Evolutionary conservation across 1,140 invertebrate genomes (phyloP), one percentile per base, ranked within the genome.

Genomic region (Platorchestia sp.): DNA sequence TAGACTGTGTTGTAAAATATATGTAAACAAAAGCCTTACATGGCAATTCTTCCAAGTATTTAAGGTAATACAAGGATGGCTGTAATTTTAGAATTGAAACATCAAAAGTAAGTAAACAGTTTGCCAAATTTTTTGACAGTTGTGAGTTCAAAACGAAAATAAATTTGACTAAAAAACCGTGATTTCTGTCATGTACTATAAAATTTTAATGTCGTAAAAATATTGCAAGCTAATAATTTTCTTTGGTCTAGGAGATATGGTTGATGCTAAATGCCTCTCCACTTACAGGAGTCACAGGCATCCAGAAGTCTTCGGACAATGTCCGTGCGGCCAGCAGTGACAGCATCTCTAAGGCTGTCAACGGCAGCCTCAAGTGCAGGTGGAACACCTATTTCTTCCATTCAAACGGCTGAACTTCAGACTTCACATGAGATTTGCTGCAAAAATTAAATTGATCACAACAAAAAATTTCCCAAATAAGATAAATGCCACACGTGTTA

Each of bases 241-340:
- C n/a, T n/a, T n/a, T n/a, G n/a, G 59, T 75, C 36, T 14, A 27
- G 3, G 36, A 75, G 14, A 22, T 36, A 75, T 75, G 59, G 59
- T 75, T 22, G 1, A 10, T 75, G 36, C 59, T 36, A 36, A 10
- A 75, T 75, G 27, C 7, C 27, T 22, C 41, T 22, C 41, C 86
- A 95, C 97, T 97, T 97, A 98, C 97, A 96, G 95, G 97, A 97
- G 95, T 97, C 97, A 96, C 98, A 98, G 95, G 97, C 97, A 93
- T 98, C 97, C 44, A 98, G 97, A 43, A 98, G 97, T 47, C 97
- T 97, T 96, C 98, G 97, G 45, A 98, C 97, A 96, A 98, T 97
- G 97, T 98, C 98, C 40, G 98, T 98, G 96, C 98, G 97, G 42
- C 98, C 98, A 96, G 97, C 97, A 96, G 97, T 97, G 95, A 98